phyloP scores from a whole-genome alignment of 2,113 vertebrate genomes.

The Illadopsis cleaveri region DNA sequence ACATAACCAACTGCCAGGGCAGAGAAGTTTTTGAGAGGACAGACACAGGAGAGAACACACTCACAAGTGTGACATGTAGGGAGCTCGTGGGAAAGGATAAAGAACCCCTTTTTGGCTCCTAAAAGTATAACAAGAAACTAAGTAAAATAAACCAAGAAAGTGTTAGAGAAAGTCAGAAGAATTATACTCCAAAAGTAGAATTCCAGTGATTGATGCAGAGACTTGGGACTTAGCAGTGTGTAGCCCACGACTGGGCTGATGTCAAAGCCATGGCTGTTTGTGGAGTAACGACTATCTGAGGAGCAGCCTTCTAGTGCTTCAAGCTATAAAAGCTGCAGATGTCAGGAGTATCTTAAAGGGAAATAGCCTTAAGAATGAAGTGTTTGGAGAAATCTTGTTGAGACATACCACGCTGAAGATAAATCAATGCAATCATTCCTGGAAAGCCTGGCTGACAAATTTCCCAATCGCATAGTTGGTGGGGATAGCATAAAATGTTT shows the following conservation, averaged over 20 bases:
- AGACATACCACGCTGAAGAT: constrained; percentile 37
- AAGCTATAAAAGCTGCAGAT: constrained; percentile 59
- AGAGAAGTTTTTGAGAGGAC: not conserved
- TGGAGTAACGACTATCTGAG: constrained; percentile 36
- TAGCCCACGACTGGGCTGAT: not conserved
- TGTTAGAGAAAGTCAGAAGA: not conserved
- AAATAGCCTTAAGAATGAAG: constrained; percentile 50
- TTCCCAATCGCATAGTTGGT: constrained; percentile 35
- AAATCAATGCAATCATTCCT: constrained; percentile 58
- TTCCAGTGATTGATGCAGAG: not conserved
- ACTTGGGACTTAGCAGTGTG: not conserved
- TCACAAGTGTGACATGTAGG: not conserved
- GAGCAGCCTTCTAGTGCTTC: not conserved
- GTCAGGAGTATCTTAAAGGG: constrained; percentile 38
- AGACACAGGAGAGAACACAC: not conserved
- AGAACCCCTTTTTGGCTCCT: not conserved
- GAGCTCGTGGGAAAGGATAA: not conserved
- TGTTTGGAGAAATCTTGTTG: constrained; percentile 57
- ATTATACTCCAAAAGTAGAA: not conserved
- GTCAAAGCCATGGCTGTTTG: constrained; percentile 26
- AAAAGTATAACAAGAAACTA: not conserved
- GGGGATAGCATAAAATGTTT: constrained; percentile 40
- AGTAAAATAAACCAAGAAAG: not conserved
- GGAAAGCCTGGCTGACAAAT: constrained; percentile 61
- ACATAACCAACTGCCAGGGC: fast-evolving